These are phyloP conservation scores for Hylaeus volcanicus DNA, from an alignment of 1,140 invertebrate species.

Conservation along the genomic window DNA sequence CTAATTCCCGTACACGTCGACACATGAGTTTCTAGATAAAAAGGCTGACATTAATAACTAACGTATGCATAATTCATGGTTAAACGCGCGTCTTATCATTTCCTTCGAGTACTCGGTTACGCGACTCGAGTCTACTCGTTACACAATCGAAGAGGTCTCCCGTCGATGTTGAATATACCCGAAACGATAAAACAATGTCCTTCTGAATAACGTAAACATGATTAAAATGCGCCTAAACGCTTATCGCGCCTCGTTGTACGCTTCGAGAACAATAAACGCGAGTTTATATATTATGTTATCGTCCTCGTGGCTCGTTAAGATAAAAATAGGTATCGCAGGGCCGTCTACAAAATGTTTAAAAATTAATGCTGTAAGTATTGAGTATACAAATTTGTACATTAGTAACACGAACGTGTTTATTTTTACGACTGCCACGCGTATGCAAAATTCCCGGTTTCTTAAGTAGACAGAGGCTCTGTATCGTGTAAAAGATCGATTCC, in stretches of 20 bases:
- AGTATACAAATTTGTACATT: too few relatives aligned
- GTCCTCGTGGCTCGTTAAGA: too few relatives aligned
- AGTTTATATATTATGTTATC: too few relatives aligned
- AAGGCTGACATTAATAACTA: slow-evolving; percentile 47
- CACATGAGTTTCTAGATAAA: slow-evolving; percentile 47
- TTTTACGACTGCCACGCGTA: too few relatives aligned
- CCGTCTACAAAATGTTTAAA: too few relatives aligned
- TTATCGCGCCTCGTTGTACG: background rate
- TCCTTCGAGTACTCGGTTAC: slow-evolving; percentile 5
- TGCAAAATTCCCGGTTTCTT: too few relatives aligned
- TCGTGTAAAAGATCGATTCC: too few relatives aligned
- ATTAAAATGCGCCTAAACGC: background rate
- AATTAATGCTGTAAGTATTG: too few relatives aligned
- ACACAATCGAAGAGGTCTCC: background rate
- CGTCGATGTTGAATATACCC: background rate
- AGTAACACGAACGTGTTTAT: too few relatives aligned
- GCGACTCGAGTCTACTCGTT: slow-evolving; percentile 13
- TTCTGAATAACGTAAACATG: background rate
- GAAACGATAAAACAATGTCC: slow-evolving; percentile 3
- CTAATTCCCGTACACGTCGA: slow-evolving; percentile 48
- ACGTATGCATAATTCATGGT: slow-evolving; percentile 39
- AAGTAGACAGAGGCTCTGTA: too few relatives aligned
- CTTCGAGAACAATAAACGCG: background rate
- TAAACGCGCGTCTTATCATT: slow-evolving; percentile 46
- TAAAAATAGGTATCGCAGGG: too few relatives aligned